Evolutionary conservation across 2,113 vertebrate species (phyloP), one percentile per base, ranked within the genome.

Genomic region (Smithornis capensis): DNA sequence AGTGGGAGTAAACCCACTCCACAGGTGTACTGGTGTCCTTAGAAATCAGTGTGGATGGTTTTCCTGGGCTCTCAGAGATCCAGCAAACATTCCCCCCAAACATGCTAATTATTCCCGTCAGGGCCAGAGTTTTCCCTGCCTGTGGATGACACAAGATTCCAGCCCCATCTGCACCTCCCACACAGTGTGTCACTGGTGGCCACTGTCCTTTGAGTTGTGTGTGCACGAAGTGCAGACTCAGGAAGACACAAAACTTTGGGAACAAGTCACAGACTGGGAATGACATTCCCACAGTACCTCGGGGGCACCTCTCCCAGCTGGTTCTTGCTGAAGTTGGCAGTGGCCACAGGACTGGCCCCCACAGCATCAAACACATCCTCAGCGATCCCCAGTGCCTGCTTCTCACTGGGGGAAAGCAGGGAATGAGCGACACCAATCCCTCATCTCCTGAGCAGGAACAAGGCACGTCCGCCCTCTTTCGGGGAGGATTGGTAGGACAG

Each of bases 251-350:
- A 33, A 31, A 8, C 2, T 14, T 64, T 24, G 47, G 3, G n/a
- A 64, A 24, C 5, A 44, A 40, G 63, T 1, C 29, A 27, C 47
- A 33, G 18, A 14, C 0, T 11, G 65, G 52, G 44, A 50, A 42
- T 1, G 45, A 11, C 11, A n/a, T 16, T 23, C 3, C 10, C 29
- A 31, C 55, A 19, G 88, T 98, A 99, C 99, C 99, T 99, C 8
- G 97, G 42, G 21, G 99, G 99, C 40, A 99, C 64, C 70, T 97
- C 96, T 29, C 78, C 97, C 37, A 99, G 98, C 87, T 98, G 98
- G 94, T 99, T 99, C 97, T 98, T 99, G 98, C 99, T 99, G 97
- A 99, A 99, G 97, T 99, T 98, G 65, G 98, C 65, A 1, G 95
- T 98, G 84, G 95, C 64, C 68, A 99, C 87, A 13, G 92, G 79